phyloP scores from a whole-genome alignment of 2,888 invertebrate genomes.

The Andrena bicolor region DNA sequence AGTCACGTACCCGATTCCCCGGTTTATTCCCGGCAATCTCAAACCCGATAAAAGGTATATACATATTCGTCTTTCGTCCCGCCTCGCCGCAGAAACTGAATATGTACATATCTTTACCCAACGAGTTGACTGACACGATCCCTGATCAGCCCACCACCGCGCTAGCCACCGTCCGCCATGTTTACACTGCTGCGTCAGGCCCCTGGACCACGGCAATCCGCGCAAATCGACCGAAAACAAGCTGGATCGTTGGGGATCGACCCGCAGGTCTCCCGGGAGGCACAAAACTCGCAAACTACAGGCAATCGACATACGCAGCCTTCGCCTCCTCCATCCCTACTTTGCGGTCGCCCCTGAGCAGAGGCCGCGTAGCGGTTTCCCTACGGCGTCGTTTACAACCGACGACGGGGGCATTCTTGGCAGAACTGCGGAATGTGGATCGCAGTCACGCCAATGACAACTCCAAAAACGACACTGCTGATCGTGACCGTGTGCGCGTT shows the following conservation, averaged over 20 bases:
- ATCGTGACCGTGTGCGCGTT: slow-evolving; percentile 44
- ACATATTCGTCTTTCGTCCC: not conserved
- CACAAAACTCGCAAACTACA: slow-evolving; percentile 47
- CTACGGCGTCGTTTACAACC: slow-evolving; percentile 66
- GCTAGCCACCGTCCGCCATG: not conserved
- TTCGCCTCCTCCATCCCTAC: slow-evolving; percentile 11
- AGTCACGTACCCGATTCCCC: not conserved
- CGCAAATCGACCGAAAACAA: not conserved
- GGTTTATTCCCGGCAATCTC: not conserved
- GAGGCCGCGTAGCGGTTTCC: slow-evolving; percentile 74
- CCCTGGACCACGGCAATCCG: not conserved
- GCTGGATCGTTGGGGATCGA: not conserved
- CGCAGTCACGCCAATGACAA: slow-evolving; percentile 75
- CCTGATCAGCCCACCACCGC: not conserved
- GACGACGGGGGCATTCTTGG: slow-evolving; percentile 75
- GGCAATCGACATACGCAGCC: slow-evolving; percentile 44
- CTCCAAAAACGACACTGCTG: slow-evolving; percentile 65
- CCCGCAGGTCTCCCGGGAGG: slow-evolving; percentile 30
- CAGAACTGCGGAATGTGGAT: slow-evolving; percentile 76
- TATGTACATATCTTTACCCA: slow-evolving; percentile 5
- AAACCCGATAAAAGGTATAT: slow-evolving; percentile 23
- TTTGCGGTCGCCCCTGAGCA: slow-evolving; percentile 21
- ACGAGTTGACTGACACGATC: not conserved
- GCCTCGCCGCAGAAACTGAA: not conserved
- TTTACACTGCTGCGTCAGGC: not conserved